Evolutionary conservation across 2,797 vertebrate genomes (phyloP), one percentile per base, ranked within the genome.

Genomic region (Paguma larvata): DNA sequence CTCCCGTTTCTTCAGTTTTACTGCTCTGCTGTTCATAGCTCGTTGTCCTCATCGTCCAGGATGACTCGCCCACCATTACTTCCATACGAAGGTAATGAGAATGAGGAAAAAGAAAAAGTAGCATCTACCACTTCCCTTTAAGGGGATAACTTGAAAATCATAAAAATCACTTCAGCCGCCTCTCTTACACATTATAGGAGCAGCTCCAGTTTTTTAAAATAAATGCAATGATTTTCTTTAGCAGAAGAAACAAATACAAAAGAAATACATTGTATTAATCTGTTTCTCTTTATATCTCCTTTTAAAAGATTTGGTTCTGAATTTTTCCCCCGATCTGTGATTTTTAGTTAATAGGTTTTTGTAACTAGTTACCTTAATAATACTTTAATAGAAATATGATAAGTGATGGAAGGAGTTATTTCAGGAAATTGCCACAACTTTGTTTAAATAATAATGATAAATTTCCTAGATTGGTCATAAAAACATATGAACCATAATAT

Each of bases 301-400:
- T 75, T 27, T 75, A 80, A 97, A 94, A 94, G 27, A 63, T 41
- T 93, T 92, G 27, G 41, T 85, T 34, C 34, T 77, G 48, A 41
- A 21, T 82, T 94, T 94, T 80, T 14, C 92, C n/a, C 87, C 38
- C 38, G 38, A 38, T 67, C 41, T 62, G 0, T 70, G 25, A 65
- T 48, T 80, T 85, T 79, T 70, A 51, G 34, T 92, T 83, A 93
- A 82, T 85, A 48, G 27, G 25, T 32, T 79, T 97, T 80, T 27
- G 8, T 68, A 88, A 44, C 48, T 88, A 91, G 34, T 85, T 25
- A 63, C 13, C 73, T 75, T 72, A 27, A 73, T 83, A 90, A 77
- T 32, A 80, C 34, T 53, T 86, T 82, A 46, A 5, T 48, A 84
- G 23, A 80, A 62, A 65, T 93, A 70, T 44, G 30, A 16, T 84